These are phyloP conservation scores for Cliona cf. orientalis DNA, from an alignment of 37 sponge, comb jelly and placozoan species.

Conservation along the genomic window DNA sequence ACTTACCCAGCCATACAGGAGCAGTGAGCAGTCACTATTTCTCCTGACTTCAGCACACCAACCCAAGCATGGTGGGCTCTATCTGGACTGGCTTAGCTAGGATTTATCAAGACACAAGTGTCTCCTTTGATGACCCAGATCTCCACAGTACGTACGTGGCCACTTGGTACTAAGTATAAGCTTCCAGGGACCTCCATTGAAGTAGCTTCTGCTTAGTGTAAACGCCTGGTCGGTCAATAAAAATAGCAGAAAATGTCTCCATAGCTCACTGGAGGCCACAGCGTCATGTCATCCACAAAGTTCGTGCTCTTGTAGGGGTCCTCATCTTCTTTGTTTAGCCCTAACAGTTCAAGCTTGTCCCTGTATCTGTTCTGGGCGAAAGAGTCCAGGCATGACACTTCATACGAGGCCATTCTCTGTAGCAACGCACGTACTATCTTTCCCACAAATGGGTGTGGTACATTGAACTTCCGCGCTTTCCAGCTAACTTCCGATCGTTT, in stretches of 20 bases:
- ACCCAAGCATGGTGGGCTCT: slow-evolving; percentile 39
- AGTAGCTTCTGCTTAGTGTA: slow-evolving; percentile 1
- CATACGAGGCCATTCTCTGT: slow-evolving; percentile 5
- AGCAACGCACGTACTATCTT: too few relatives aligned
- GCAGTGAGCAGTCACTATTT: slow-evolving; percentile 28
- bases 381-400: slow-evolving; percentile 17
- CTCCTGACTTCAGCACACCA: slow-evolving; percentile 1
- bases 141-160: slow-evolving; percentile 30
- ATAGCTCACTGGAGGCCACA: slow-evolving; percentile 27
- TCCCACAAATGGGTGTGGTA: too few relatives aligned
- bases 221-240: slow-evolving; percentile 5
- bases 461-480: too few relatives aligned
- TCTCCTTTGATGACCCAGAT: not conserved
- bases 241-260: slow-evolving; percentile 20
- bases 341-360: slow-evolving; percentile 16
- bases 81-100: slow-evolving; percentile 15
- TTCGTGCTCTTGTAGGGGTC: slow-evolving; percentile 29
- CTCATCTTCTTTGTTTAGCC: slow-evolving; percentile 9
- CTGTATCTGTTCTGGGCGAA: slow-evolving; percentile 4
- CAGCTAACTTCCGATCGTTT: too few relatives aligned
- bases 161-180: too few relatives aligned
- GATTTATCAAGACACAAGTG: slow-evolving; percentile 29
- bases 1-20: slow-evolving; percentile 38
- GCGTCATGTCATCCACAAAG: slow-evolving; percentile 18
- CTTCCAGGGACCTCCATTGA: too few relatives aligned